These are phyloP conservation scores for Drosophila mulleri DNA, from an alignment of 2,888 invertebrate genomes.

Conservation along the genomic window DNA sequence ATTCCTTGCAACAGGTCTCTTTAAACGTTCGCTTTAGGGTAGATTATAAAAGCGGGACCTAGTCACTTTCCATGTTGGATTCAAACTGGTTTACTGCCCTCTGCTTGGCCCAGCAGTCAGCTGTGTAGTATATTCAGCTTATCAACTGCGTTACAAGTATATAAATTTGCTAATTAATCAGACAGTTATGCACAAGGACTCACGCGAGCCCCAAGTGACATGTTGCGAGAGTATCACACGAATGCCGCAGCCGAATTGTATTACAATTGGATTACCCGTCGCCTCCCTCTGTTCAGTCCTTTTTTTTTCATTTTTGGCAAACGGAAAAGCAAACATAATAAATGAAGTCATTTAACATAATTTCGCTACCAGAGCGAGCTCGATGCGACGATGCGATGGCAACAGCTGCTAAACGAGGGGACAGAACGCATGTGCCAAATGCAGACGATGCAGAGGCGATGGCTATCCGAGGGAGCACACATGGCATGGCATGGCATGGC, in stretches of 20 bases:
- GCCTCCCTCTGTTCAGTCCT: conserved; percentile 24
- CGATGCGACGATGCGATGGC: conserved; percentile 47
- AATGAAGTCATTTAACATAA: conserved; percentile 80
- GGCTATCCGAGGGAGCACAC: conserved; percentile 36
- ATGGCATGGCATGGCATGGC: conserved; percentile 52
- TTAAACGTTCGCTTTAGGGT: not conserved
- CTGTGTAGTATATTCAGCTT: conserved; percentile 11
- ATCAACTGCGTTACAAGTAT: conserved; percentile 6
- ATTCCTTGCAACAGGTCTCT: not conserved
- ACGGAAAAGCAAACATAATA: conserved; percentile 69
- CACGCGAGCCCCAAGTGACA: conserved; percentile 26
- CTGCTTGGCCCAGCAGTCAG: not conserved
- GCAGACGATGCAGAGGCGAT: conserved; percentile 43
- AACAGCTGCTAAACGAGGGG: conserved; percentile 78
- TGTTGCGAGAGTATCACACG: conserved; percentile 39
- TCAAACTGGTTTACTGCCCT: not conserved
- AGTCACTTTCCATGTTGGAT: not conserved
- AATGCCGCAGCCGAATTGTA: conserved; percentile 45
- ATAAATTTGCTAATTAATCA: conserved; percentile 13
- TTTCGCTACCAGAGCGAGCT: conserved; percentile 71
- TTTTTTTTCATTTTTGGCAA: conserved; percentile 48
- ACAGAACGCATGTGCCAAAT: conserved; percentile 73
- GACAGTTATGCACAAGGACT: not conserved
- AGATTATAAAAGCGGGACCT: not conserved
- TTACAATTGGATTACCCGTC: conserved; percentile 54